A percentile compares a stretch with the other conserved stretches of the same genome.
Evolutionary conservation across 1,140 invertebrate genomes (phyloP).

Genomic region (Drosophila orena): DNA sequence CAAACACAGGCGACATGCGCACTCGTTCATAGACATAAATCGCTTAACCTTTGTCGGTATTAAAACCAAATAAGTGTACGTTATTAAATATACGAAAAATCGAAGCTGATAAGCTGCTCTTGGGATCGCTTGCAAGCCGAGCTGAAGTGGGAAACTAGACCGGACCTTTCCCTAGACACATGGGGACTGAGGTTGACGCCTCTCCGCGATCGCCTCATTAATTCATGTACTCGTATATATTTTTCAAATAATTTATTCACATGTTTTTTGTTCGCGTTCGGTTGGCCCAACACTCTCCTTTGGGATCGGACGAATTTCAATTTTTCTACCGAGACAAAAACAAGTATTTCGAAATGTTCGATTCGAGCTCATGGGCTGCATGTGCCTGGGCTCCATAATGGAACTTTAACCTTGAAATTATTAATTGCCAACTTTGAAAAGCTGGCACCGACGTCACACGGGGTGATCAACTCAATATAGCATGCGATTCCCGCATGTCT

Average conservation of each 20-base stretch:
- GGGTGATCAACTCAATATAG: slow-evolving; percentile 13
- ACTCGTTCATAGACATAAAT: slow-evolving; percentile 24
- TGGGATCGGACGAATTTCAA: slow-evolving; percentile 10
- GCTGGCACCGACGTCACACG: slow-evolving; percentile 62
- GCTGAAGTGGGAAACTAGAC: slow-evolving; percentile 24
- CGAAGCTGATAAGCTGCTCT: slow-evolving; percentile 50
- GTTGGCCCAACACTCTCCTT: slow-evolving; percentile 8
- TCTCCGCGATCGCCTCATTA: slow-evolving; percentile 6
- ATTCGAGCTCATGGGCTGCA: slow-evolving; percentile 54
- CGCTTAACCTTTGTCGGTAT: slow-evolving; percentile 70
- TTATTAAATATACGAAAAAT: slow-evolving; percentile 36
- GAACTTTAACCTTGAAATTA: slow-evolving; percentile 68
- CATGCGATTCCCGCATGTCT: slow-evolving; percentile 57
- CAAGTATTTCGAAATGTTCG: slow-evolving; percentile 55
- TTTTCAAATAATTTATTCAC: slow-evolving; percentile 5
- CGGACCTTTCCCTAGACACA: slow-evolving; percentile 49
- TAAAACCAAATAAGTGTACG: slow-evolving; percentile 49
- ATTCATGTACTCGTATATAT: neutral
- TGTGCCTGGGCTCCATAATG: slow-evolving; percentile 61
- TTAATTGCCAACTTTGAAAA: slow-evolving; percentile 42
- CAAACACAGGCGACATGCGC: slow-evolving; percentile 2
- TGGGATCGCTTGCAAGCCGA: slow-evolving; percentile 21
- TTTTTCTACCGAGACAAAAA: slow-evolving; percentile 17
- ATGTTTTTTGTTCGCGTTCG: neutral
- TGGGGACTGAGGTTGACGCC: slow-evolving; percentile 31